Evolutionary conservation across 1,140 invertebrate species (phyloP), one percentile per base, ranked within the genome.

Genomic region (Gonatopus flavifemur): DNA sequence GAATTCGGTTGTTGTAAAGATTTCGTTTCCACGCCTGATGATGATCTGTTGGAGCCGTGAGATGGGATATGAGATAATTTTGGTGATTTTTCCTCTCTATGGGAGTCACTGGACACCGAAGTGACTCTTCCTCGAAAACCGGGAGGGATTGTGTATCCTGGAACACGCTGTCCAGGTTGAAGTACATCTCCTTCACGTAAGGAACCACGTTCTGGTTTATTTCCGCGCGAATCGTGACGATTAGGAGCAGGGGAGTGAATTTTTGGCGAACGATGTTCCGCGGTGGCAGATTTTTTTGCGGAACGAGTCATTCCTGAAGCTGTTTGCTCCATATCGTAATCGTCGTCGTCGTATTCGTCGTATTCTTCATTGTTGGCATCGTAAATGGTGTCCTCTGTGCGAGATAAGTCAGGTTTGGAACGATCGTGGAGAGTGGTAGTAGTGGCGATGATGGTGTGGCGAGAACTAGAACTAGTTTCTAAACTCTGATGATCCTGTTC

Each of bases 121-220:
- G 78, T 80, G 2, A 88, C 79, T 69, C 82, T 83, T 0, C 84
- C 85, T 46, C 86, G 79, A 56, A 87, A 86, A n/a, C 85, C 85
- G 19, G 77, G 50, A 1, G 87, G 86, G 47, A 88, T 84, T 13
- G 79, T 82, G 46, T 83, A 87, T 2, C 84, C 86, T 12, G 81
- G 77, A 25, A 88, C 70, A 10, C 75, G 65, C 56, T 86, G 78
- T 16, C 85, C 85, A 2, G 85, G 80, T 67, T 86, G 80, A 35
- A 87, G 77, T 21, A 84, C 57, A 62, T 78, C 79, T 16, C 75
- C 77, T 54, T 80, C 77, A 42, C 62, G 65, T 15, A 48, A 30
- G 38, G 40, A 35, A 12, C 55, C 69, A 2, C 69, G 64, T 22
- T 71, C 64, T 40, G n/a, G n/a, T n/a, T 73, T 70, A 3, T 51